Conservation (phyloP, 2,113 vertebrate species). For the Excalfactoria chinensis region DNA sequence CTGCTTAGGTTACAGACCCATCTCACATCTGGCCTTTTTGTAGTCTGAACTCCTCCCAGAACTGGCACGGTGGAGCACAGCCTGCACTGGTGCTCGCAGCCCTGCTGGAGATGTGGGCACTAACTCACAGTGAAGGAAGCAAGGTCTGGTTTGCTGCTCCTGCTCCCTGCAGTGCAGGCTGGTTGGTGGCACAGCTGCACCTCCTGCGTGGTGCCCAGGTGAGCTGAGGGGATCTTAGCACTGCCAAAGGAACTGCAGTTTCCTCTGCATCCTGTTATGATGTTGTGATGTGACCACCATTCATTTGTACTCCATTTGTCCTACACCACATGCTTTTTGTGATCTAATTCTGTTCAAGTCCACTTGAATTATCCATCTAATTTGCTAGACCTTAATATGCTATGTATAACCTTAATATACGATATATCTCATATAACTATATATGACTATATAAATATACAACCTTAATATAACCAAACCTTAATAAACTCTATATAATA, state of each 20-base stretch:
- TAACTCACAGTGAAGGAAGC: background rate
- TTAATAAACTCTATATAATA: no score
- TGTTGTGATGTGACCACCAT: background rate
- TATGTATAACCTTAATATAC: no score
- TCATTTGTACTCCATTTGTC: background rate
- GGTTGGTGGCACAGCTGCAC: background rate
- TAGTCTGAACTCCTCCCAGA: background rate
- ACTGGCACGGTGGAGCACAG: background rate
- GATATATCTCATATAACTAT: no score
- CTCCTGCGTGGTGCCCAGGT: background rate
- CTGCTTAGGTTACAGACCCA: background rate
- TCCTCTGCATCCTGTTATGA: background rate
- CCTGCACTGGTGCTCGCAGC: rapidly evolving
- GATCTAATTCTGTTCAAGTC: background rate
- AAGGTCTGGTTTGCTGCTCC: rapidly evolving
- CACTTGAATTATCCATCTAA: no score
- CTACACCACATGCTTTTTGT: background rate
- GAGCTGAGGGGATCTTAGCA: background rate
- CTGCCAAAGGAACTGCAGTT: background rate
- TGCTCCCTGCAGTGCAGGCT: background rate
- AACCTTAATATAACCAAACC: no score
- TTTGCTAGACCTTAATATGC: no score
- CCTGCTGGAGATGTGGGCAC: background rate
- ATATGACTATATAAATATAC: no score
- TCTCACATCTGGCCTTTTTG: background rate